These are phyloP conservation scores for Oconnorella tubifera DNA, from an alignment of 2,888 invertebrate species.

Conservation along the genomic window DNA sequence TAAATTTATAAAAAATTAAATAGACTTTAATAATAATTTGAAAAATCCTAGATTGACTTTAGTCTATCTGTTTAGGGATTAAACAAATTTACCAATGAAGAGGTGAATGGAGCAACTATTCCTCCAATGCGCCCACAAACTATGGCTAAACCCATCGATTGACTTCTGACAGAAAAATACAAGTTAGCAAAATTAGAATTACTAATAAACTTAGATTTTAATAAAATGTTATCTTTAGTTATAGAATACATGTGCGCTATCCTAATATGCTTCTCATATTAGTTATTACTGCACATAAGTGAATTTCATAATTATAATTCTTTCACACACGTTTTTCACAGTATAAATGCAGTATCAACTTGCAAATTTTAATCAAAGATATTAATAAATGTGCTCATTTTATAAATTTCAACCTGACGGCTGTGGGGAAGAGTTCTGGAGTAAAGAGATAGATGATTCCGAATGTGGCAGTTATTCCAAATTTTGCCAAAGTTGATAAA, in stretches of 20 bases:
- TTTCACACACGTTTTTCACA: not conserved
- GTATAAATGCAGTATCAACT: not conserved
- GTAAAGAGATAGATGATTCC: conserved; percentile 6
- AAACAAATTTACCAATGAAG: not conserved
- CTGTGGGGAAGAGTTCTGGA: conserved; percentile 7
- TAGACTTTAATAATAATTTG: too few relatives aligned
- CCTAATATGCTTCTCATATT: too few relatives aligned
- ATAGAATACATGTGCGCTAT: too few relatives aligned
- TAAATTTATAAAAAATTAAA: too few relatives aligned
- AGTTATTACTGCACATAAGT: too few relatives aligned
- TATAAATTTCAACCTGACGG: conserved; percentile 3
- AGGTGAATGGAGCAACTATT: conserved; percentile 3
- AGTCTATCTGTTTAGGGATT: too few relatives aligned
- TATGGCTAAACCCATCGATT: not conserved
- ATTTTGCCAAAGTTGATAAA: not conserved
- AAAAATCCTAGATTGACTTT: too few relatives aligned
- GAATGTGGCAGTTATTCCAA: not conserved
- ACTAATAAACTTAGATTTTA: too few relatives aligned
- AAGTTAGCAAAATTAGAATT: too few relatives aligned
- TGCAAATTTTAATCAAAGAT: not conserved
- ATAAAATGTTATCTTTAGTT: too few relatives aligned
- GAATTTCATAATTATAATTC: too few relatives aligned
- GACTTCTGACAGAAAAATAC: conserved; percentile 6
- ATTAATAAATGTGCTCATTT: not conserved
- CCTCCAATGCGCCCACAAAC: not conserved